These are phyloP conservation scores for Crotalus viridis DNA, from an alignment of 2,113 vertebrate species.

Conservation along the genomic window DNA sequence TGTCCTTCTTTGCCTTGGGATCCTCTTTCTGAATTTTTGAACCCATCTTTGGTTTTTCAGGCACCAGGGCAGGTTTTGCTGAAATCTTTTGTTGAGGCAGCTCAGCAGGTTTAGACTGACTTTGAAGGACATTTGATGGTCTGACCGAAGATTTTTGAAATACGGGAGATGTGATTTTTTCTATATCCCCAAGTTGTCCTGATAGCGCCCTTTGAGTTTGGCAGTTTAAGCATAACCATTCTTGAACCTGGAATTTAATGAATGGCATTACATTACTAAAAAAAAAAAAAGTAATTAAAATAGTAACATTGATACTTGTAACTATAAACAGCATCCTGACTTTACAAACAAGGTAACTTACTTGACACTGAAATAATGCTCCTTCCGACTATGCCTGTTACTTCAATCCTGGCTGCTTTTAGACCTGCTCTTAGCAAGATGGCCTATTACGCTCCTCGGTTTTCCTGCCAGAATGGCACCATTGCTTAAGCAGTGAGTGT, in stretches of 20 bases:
- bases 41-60: constrained; percentile 63
- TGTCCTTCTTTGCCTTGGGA: constrained; percentile 56
- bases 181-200: constrained; percentile 82
- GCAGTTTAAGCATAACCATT: constrained; percentile 97
- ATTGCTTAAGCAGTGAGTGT: background rate
- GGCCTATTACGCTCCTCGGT: too few relatives aligned
- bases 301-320: background rate
- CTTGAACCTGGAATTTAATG: constrained; percentile 77
- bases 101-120: constrained; percentile 53
- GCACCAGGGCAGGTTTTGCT: constrained; percentile 10
- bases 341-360: background rate
- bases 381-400: background rate
- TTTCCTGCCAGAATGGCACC: too few relatives aligned
- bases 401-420: too few relatives aligned
- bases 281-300: background rate
- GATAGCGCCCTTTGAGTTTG: constrained; percentile 90
- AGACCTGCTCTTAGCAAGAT: background rate
- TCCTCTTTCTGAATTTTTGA: constrained; percentile 54
- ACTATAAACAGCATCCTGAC: background rate
- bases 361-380: background rate
- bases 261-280: constrained; percentile 42
- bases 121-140: constrained; percentile 56
- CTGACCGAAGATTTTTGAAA: constrained; percentile 68
- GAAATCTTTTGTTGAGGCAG: constrained; percentile 56
- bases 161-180: constrained; percentile 70